Evolutionary conservation across 2,797 vertebrate species (phyloP).

Genomic region (Acipenser oxyrinchus): DNA sequence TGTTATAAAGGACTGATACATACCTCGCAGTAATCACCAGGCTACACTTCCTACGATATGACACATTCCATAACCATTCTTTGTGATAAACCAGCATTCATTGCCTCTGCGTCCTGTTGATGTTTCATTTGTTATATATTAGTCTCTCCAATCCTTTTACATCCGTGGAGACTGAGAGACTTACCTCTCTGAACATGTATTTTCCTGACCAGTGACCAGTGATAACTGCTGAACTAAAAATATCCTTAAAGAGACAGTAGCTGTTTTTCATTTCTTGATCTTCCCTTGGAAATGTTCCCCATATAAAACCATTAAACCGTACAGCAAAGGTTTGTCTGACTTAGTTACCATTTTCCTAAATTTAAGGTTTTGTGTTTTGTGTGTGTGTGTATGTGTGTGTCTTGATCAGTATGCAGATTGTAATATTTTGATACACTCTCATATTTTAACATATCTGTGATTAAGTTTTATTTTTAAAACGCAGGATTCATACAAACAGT

Average conservation of each 20-base stretch:
- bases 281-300: constrained; percentile 25
- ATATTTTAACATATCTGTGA: too few species aligned
- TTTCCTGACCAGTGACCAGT: constrained; percentile 57
- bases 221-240: constrained; percentile 61
- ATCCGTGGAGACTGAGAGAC: constrained; percentile 47
- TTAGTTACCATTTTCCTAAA: too few species aligned
- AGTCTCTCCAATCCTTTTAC: constrained; percentile 48
- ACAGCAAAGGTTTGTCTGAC: too few species aligned
- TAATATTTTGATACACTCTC: too few species aligned
- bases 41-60: constrained; percentile 6
- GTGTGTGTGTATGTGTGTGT: too few species aligned
- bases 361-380: too few species aligned
- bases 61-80: constrained; percentile 23
- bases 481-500: too few species aligned
- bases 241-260: constrained; percentile 68
- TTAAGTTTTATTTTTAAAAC: too few species aligned
- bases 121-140: constrained; percentile 58
- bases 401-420: too few species aligned
- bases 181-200: constrained; percentile 49
- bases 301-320: too few species aligned
- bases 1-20: constrained; percentile 2
- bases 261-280: constrained; percentile 16
- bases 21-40: constrained; percentile 22
- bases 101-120: constrained; percentile 18
- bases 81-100: constrained; percentile 11